Evolutionary conservation across 2,113 vertebrate genomes (phyloP), one percentile per base, ranked within the genome.

Genomic region (Elachura formosa): DNA sequence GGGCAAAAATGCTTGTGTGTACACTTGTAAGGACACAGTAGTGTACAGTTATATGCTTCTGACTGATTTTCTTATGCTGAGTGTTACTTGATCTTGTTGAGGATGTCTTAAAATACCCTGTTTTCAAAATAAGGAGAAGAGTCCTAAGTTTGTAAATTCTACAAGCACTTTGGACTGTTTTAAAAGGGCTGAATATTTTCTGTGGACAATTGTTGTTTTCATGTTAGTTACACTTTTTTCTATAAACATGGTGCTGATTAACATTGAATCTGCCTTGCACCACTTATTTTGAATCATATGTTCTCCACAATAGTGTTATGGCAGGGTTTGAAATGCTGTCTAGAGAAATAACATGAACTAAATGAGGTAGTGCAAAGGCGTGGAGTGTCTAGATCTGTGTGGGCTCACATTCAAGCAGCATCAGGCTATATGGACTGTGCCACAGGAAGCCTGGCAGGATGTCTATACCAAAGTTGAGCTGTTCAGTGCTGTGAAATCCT

Each of bases 221-320:
- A 59, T 54, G 5, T 29, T 72, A 18, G 28, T 41, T 61, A 25
- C 2, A 5, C 21, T 59, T 78, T 74, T 16, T 45, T 26, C 1
- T 54, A 2, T 31, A 72, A n/a, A 15, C 6, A 54, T 19, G n/a
- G 0, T 41, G 21, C 23, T 45, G 4, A 14, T 62, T 26, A 56
- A 12, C 0, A 0, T 33, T 24, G 58, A 67, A 26, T 67, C 59
- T 17, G 4, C 21, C 6, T 66, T 41, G 17, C 1, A 2, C 20
- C 7, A 5, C 8, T 76, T 52, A 36, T 1, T 10, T 66, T 12
- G 10, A 71, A n/a, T 43, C 4, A 0, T 28, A 3, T 12, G 7
- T 49, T 84, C 31, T 31, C 78, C 49, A 23, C 29, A 51, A 10
- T 14, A 43, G 21, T 17, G 5, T 68, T 52, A 16, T 3, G 22